phyloP scores from a whole-genome alignment of 2,113 vertebrate genomes.

The Alces alces region DNA sequence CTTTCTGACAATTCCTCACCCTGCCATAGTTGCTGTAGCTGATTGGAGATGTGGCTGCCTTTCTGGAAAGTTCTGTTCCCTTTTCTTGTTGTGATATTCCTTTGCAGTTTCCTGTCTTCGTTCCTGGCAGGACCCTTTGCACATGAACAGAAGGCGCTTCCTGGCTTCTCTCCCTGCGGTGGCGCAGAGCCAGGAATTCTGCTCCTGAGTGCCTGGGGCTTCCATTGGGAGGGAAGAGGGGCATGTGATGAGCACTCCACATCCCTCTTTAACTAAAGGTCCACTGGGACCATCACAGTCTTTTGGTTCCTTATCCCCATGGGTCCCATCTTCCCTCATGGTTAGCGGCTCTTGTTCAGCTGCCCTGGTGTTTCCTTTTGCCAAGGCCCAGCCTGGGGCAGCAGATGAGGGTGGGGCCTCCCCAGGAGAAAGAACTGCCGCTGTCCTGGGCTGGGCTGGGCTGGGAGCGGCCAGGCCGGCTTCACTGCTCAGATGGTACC shows the following conservation, averaged over 20 bases:
- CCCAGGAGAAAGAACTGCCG: fast-evolving
- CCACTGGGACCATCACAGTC: no score
- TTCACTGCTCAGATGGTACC: neutral
- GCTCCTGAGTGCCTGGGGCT: neutral
- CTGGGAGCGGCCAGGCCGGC: neutral
- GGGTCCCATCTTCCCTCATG: neutral
- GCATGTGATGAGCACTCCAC: neutral
- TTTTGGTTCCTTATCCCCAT: neutral
- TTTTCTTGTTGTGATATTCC: neutral
- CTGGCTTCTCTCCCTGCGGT: neutral
- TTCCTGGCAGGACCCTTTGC: neutral
- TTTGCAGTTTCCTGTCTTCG: neutral
- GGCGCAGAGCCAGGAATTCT: neutral
- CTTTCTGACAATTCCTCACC: neutral
- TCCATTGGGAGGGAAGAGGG: neutral
- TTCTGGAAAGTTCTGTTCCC: slow-evolving; percentile 29
- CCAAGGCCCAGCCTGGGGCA: no score
- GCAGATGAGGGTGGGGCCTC: neutral
- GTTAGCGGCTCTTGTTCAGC: neutral
- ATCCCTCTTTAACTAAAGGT: neutral
- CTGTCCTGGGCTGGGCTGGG: neutral
- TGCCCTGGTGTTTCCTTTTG: neutral
- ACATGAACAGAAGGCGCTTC: slow-evolving; percentile 6
- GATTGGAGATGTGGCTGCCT: neutral
- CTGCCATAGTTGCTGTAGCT: neutral